Evolutionary conservation across 2,888 invertebrate genomes (phyloP).

Genomic region (Empis stercorea): DNA sequence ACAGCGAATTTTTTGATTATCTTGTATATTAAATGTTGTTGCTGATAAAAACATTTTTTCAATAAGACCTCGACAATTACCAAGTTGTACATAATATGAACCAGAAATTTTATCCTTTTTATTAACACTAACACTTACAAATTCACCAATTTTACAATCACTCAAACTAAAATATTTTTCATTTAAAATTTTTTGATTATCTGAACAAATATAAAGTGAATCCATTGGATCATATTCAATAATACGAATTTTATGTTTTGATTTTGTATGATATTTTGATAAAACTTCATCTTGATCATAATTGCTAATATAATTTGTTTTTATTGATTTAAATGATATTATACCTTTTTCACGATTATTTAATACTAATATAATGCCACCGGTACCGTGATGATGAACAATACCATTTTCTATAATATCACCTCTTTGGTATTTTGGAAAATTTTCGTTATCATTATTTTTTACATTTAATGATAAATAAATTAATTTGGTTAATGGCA

Average conservation of each 20-base stretch:
- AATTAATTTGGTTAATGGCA: conserved; percentile 54
- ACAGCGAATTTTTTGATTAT: conserved; percentile 44
- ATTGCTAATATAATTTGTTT: conserved; percentile 26
- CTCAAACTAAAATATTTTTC: conserved; percentile 42
- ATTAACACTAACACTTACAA: conserved; percentile 42
- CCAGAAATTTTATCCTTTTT: conserved; percentile 37
- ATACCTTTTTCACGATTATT: conserved; percentile 28
- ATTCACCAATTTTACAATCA: conserved; percentile 42
- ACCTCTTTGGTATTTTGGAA: conserved; percentile 34
- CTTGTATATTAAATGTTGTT: conserved; percentile 41
- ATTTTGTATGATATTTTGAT: conserved; percentile 29
- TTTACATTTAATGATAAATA: conserved; percentile 42
- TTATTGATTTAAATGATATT: conserved; percentile 27
- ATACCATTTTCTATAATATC: conserved; percentile 45
- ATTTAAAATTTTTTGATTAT: conserved; percentile 43
- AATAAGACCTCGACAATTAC: conserved; percentile 37
- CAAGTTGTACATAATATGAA: not conserved
- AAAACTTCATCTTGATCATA: conserved; percentile 33
- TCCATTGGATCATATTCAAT: conserved; percentile 54
- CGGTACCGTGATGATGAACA: conserved; percentile 36
- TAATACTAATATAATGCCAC: conserved; percentile 32
- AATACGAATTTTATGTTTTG: conserved; percentile 43
- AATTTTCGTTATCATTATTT: conserved; percentile 11
- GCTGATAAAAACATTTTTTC: conserved; percentile 43
- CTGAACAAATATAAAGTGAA: conserved; percentile 52